These are phyloP conservation scores for Oryzias celebensis DNA, from an alignment of 2,113 vertebrate species.

Conservation along the genomic window DNA sequence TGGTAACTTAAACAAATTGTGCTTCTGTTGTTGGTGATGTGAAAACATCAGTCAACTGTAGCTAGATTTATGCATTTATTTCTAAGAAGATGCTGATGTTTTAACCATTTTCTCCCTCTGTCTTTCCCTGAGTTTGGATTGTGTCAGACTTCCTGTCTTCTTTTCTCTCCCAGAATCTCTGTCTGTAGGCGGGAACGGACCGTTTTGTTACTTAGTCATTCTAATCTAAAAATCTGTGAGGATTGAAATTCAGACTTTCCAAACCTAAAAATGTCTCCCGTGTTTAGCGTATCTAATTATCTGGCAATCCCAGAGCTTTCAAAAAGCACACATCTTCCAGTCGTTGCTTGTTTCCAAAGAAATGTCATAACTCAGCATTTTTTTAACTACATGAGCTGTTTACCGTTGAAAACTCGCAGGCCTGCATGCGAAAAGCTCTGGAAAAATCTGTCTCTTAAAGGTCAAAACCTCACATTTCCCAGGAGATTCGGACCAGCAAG, in stretches of 20 bases:
- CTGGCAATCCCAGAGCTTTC: background rate
- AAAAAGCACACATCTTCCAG: background rate
- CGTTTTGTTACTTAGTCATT: background rate
- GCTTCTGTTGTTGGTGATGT: too few relatives aligned
- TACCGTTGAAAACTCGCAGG: conserved; percentile 39
- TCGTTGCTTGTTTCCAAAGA: conserved; percentile 15
- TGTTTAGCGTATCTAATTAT: background rate
- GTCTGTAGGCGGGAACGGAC: background rate
- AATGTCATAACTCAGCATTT: conserved; percentile 8
- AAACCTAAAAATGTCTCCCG: conserved; percentile 18
- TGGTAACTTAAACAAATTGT: too few relatives aligned
- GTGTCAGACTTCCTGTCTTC: background rate
- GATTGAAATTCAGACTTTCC: background rate
- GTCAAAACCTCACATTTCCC: conserved; percentile 5
- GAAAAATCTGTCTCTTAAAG: conserved; percentile 11
- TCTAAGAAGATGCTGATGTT: too few relatives aligned
- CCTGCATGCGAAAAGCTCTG: conserved; percentile 29
- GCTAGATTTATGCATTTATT: too few relatives aligned
- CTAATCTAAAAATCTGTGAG: conserved; percentile 1
- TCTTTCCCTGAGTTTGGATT: background rate
- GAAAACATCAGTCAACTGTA: too few relatives aligned
- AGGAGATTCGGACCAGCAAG: conserved; percentile 29
- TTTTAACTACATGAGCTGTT: conserved; percentile 54
- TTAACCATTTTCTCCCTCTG: too few relatives aligned
- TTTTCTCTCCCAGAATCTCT: background rate